A percentile compares a stretch with the other conserved stretches of the same genome.
Evolutionary conservation across 2,888 invertebrate genomes (phyloP).

Genomic region (Mesorhabditis belari): DNA sequence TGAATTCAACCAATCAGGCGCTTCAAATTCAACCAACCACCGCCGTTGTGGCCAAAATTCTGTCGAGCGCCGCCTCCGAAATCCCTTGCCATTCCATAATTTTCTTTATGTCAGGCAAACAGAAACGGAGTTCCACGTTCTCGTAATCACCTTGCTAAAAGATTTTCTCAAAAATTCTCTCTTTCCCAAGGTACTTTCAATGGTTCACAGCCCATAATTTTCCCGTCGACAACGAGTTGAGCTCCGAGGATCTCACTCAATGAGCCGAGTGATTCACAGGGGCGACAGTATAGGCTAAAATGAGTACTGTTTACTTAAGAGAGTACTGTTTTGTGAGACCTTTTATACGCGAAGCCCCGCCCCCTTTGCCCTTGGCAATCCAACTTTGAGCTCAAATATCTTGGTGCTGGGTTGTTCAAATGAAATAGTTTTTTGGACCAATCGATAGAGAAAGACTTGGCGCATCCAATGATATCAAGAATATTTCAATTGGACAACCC

Average conservation of each 20-base stretch:
- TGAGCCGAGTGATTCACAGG: slow-evolving; percentile 26
- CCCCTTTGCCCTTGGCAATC: no score
- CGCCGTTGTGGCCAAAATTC: slow-evolving; percentile 26
- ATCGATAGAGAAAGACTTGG: no score
- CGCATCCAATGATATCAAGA: no score
- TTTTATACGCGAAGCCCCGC: no score
- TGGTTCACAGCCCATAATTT: slow-evolving; percentile 30
- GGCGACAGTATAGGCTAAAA: slow-evolving; percentile 33
- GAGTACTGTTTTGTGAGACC: no score
- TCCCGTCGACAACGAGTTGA: slow-evolving; percentile 30
- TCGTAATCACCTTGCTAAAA: slow-evolving; percentile 43
- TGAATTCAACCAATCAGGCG: neutral
- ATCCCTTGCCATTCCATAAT: slow-evolving; percentile 32
- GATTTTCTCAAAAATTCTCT: neutral
- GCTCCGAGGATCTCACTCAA: slow-evolving; percentile 25
- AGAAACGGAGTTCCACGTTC: slow-evolving; percentile 45
- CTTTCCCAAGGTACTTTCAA: slow-evolving; percentile 14
- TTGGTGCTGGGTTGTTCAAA: no score
- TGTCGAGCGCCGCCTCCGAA: slow-evolving; percentile 24
- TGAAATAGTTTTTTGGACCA: no score
- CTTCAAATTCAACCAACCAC: slow-evolving; percentile 4
- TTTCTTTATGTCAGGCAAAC: slow-evolving; percentile 42
- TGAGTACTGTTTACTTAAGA: no score
- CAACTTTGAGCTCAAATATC: no score
- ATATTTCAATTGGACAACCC: no score